Evolutionary conservation across 2,797 vertebrate species (phyloP), one percentile per base, ranked within the genome.

Genomic region (Chloroceryle inda): DNA sequence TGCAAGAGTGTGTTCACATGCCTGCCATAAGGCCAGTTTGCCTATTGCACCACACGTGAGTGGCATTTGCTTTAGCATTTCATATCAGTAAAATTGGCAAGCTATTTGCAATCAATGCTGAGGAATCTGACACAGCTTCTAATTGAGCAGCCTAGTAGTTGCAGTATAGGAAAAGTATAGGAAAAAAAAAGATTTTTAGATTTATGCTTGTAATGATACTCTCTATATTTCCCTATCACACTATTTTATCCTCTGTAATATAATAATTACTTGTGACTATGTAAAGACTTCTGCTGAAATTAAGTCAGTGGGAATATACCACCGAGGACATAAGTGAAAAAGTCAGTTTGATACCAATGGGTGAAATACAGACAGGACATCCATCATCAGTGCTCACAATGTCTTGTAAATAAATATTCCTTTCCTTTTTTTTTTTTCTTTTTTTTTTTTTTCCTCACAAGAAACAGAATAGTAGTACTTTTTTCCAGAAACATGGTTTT

Each of bases 81-180:
- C 35, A 20, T 33, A 52, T 83, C 63, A 93, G 85, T 68, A 84
- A 40, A 96, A 90, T 91, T 93, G 88, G 71, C 86, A 91, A 87
- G 73, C 71, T 87, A 56, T 93, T 93, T 96, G 75, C 96, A 83
- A 86, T 96, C 92, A 95, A 89, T 94, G 92, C 38, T 74, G 92
- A 93, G 56, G 61, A 89, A 50, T 89, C 80, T 81, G 93, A 95
- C 80, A 88, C 38, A 79, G 64, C n/a, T 92, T 94, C 91, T 97
- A 95, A 95, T 80, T 94, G 82, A 96, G 89, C 40, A 80, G 67
- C 68, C 69, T 96, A 26, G 26, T 94, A 59, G 40, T 19, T 55
- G 63, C 38, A 55, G 45, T 35, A 71, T 37, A 85, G 20, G 40
- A 82, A 92, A 94, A 85, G 31, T 35, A 35, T 35, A 35, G 37